Evolutionary conservation across 2,888 invertebrate species (phyloP), one percentile per base, ranked within the genome.

Genomic region (Hedya salicella): DNA sequence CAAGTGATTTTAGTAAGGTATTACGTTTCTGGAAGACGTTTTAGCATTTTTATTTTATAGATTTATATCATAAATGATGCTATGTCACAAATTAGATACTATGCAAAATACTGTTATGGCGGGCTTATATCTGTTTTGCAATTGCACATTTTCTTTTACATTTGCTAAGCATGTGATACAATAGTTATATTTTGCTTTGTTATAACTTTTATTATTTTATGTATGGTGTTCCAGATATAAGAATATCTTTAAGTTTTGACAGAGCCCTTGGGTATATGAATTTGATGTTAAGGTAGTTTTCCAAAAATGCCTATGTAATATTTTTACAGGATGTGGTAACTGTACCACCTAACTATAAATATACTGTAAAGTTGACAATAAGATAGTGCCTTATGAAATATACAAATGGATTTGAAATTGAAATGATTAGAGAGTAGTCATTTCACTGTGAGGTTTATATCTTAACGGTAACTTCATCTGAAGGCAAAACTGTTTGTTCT

Each of bases 161-260:
- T 62, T 49, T 67, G 53, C 42, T 63, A 57, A 49, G 30, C 53
- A 69, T 70, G 72, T 72, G 70, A 70, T 72, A 71, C 50, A 39
- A 59, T 65, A 52, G 52, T 52, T 65, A 54, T 53, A 61, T 66
- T 60, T 66, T 69, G 67, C 56, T 73, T 72, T 70, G 60, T 68
- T 69, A 71, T 69, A 71, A 66, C 70, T 69, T 75, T 63, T 72
- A 69, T 69, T 68, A 67, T 69, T 61, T 69, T 72, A 71, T 70
- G 69, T 66, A 50, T 46, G 53, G 44, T 30, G 66, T 66, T 66
- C 66, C 66, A 60, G 48, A 49, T 66, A 53, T 60, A 53, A 59
- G 57, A 50, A 44, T 59, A 70, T 71, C 66, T 71, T 68, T 69
- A 70, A 56, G 61, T 64, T 67, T 48, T 71, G 73, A 73, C 73